phyloP scores from a whole-genome alignment of 2,888 invertebrate species.

The Entomobrya multifasciata region DNA sequence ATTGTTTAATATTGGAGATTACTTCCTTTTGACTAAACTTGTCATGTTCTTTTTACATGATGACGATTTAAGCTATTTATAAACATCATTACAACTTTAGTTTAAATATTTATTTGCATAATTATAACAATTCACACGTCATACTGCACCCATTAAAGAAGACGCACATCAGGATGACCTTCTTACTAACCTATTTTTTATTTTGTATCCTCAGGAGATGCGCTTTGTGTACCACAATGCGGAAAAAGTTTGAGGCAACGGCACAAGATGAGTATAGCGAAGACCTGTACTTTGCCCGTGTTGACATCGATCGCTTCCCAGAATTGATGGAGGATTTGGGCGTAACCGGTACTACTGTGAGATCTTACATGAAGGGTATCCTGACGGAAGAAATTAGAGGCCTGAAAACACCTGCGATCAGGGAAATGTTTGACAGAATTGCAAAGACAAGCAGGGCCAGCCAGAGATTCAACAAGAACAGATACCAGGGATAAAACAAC shows the following conservation, averaged over 20 bases:
- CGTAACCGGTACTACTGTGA: conserved; percentile 55
- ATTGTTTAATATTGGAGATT: too few species aligned
- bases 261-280: conserved; percentile 69
- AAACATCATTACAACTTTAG: too few species aligned
- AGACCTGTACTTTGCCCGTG: conserved; percentile 71
- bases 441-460: conserved; percentile 18
- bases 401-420: conserved; percentile 51
- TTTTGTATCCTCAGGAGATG: conserved; percentile 57
- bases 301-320: conserved; percentile 69
- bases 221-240: conserved; percentile 53
- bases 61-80: too few species aligned
- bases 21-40: too few species aligned
- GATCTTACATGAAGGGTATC: conserved; percentile 64
- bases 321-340: conserved; percentile 66
- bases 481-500: conserved; percentile 22
- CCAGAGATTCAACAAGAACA: conserved; percentile 43
- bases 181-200: too few species aligned
- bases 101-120: too few species aligned
- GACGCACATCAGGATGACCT: too few species aligned
- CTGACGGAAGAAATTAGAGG: conserved; percentile 66
- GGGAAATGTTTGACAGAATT: conserved; percentile 46
- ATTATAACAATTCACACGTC: too few species aligned
- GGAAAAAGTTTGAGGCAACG: conserved; percentile 48
- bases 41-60: too few species aligned
- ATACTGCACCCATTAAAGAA: too few species aligned